phyloP scores from a whole-genome alignment of 2,113 vertebrate species.

The Setophaga petechia region DNA sequence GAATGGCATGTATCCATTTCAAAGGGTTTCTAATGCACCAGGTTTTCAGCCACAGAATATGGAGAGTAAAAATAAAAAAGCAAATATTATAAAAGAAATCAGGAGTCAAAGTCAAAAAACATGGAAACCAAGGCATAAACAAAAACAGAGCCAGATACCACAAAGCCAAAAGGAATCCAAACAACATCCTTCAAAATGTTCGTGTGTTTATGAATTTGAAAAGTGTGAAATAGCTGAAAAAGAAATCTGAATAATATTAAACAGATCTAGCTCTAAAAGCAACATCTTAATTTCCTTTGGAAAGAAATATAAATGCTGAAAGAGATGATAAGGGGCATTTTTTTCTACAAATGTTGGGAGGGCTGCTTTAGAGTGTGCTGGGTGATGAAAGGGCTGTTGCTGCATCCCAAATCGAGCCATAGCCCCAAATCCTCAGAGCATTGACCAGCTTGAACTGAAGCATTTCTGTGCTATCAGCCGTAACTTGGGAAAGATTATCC shows the following conservation, averaged over 20 bases:
- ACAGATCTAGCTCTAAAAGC: conserved; percentile 3
- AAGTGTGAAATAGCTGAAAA: conserved; percentile 36
- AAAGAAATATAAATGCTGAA: conserved; percentile 8
- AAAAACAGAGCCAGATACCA: conserved; percentile 36
- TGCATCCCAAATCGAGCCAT: not conserved
- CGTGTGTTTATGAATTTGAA: not conserved
- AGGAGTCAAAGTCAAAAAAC: conserved; percentile 14
- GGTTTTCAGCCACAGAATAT: conserved; percentile 1
- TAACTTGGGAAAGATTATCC: not conserved
- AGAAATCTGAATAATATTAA: not conserved
- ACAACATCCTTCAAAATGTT: conserved; percentile 6
- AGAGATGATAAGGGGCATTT: not conserved
- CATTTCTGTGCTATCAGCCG: not conserved
- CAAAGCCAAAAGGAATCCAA: conserved; percentile 25
- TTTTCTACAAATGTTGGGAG: not conserved
- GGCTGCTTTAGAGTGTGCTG: not conserved
- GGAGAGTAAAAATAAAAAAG: not conserved
- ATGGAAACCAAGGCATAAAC: conserved; percentile 25
- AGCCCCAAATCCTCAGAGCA: not conserved
- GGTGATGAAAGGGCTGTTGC: not conserved
- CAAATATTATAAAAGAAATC: conserved; percentile 8
- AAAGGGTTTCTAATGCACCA: not conserved
- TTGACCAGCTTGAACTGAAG: not conserved
- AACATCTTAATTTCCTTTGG: conserved; percentile 18
- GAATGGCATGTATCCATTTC: not conserved